Base-by-base conservation (phyloP, 1,140 invertebrate species). In the Notospermus geniculatus region DNA sequence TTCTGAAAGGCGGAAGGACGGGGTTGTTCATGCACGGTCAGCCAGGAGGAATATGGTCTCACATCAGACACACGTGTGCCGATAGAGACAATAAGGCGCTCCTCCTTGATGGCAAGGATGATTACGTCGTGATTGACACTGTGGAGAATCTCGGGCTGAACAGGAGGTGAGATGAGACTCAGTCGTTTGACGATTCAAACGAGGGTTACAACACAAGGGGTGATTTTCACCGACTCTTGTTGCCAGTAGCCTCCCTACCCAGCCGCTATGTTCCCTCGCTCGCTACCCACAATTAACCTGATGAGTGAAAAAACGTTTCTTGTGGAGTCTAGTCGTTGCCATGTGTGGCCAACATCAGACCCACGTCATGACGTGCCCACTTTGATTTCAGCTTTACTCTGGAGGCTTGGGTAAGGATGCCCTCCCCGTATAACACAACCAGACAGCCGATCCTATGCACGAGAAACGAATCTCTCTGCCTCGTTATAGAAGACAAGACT, bases 21-120 rank as follows among this genome's bases (percentile, higher is more conserved):
- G 71, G 71, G 29, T 62, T 72, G 36, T 72, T 72, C 57, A 55
- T 62, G 13, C 68, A 64, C 55, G 61, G 64, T 32, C 71, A 72
- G 60, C 60, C 53, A 1, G 60, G 60, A 13, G 57, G 55, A 0
- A 58, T 64, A 9, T 72, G 71, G 71, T 69, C 69, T 13, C 50
- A 69, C 52, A 62, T 72, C 15, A 52, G 43, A 36, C 59, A 53
- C 25, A 46, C 52, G 19, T 69, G 68, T 58, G 58, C 56, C 22
- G 63, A 69, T 19, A 66, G 66, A 57, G 22, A 60, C 29, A 72
- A 72, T 52, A 57, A 67, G 45, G 71, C 71, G 15, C 30, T 72
- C 23, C 58, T 36, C 15, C 61, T 72, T 2, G 63, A 72, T 54
- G 68, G 69, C 2, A 54, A 54, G 1, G 61, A 62, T 43, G 66